Conservation (phyloP, 1,140 invertebrate genomes). For the Lineus longissimus region DNA sequence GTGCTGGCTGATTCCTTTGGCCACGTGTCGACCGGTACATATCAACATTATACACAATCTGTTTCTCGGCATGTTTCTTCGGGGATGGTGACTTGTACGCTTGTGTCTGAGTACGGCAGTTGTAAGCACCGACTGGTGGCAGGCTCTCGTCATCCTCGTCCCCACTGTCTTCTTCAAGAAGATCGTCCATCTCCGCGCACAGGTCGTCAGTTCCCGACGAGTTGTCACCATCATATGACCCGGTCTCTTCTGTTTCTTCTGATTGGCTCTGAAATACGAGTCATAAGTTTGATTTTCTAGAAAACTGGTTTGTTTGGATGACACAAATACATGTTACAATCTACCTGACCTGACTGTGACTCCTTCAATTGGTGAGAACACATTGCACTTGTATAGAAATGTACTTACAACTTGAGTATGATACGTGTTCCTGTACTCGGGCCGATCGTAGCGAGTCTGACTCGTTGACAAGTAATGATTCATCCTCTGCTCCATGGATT, state of each 20-base stretch:
- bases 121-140: neutral
- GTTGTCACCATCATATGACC: slow-evolving; percentile 30
- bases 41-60: slow-evolving; percentile 1
- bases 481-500: slow-evolving; percentile 9
- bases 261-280: too few relatives aligned
- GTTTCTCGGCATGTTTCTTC: too few relatives aligned
- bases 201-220: slow-evolving; percentile 14
- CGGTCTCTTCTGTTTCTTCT: slow-evolving; percentile 10
- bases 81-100: too few relatives aligned
- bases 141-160: slow-evolving; percentile 8
- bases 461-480: slow-evolving; percentile 11
- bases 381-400: too few relatives aligned
- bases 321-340: too few relatives aligned
- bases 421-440: too few relatives aligned
- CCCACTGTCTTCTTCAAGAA: slow-evolving; percentile 49
- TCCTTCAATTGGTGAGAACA: too few relatives aligned
- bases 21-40: neutral
- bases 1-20: slow-evolving; percentile 21
- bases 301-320: too few relatives aligned
- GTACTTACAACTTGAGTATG: too few relatives aligned
- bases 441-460: slow-evolving; percentile 9
- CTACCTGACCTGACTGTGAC: too few relatives aligned
- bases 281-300: too few relatives aligned
- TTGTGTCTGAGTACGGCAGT: neutral
- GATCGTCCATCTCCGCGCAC: slow-evolving; percentile 38